Base-by-base conservation (phyloP, 2,888 invertebrate species). In the Oscheius onirici region DNA sequence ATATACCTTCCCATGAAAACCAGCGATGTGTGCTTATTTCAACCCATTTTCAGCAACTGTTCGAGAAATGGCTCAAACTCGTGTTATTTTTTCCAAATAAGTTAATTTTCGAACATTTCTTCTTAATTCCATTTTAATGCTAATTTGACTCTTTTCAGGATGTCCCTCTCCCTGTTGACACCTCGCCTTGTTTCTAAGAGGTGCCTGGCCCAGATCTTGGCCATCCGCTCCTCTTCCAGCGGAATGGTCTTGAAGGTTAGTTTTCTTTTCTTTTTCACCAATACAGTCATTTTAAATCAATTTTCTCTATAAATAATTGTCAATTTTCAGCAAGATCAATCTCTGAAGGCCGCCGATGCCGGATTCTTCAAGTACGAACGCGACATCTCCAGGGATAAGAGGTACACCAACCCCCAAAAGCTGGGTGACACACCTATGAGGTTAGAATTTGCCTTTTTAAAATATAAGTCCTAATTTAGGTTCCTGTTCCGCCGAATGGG, bases 281-380 rank as follows among this genome's bases (percentile, higher is more conserved):
- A n/a, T n/a, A n/a, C 52, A n/a, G 11, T 17, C n/a, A 52, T 17
- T 52, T 11, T 17, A 58, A 1, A 28, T 58, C 3, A 13, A 6
- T 24, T 52, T 52, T 51, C 17, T 51, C 46, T 46, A 46, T 20
- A 3, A 15, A 40, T 58, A 15, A 41, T 40, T 28, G 40, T 41
- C 13, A 41, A 40, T 20, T 51, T 60, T 24, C 40, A 70, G 70
- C 34, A 40, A 24, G 71, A 79, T 13, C 78, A 79, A 49, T 63
- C 78, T 11, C 46, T 79, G 66, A 75, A 76, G 57, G 40, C 75
- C 52, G 70, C 72, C 67, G 74, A 76, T n/a, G 55, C 60, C 34
- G 84, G 84, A 55, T 81, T 76, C 71, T 82, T 84, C 82, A 77
- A 76, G 54, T 85, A 85, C 71, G 82, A 83, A 57, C 77, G 85